Percentiles rank a stretch among this genome's conserved stretches.
These are phyloP conservation scores for Drosophila prostipennis DNA, from an alignment of 2,888 invertebrate species.

Conservation along the genomic window DNA sequence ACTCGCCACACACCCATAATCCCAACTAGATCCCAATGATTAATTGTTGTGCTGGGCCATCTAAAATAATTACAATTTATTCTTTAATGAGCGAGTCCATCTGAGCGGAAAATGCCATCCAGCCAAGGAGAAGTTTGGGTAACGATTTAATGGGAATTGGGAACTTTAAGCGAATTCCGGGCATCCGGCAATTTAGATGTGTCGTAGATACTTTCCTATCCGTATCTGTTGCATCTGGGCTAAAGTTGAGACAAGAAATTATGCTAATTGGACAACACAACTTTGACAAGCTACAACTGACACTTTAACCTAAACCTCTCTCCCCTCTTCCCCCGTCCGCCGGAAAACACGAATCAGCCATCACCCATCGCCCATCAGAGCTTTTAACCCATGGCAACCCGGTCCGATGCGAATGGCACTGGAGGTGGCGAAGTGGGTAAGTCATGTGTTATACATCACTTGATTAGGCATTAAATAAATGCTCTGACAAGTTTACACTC, in stretches of 20 bases:
- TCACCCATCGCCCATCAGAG: neutral
- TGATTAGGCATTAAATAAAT: conserved; percentile 66
- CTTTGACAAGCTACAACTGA: conserved; percentile 43
- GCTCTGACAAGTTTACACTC: conserved; percentile 34
- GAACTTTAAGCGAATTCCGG: conserved; percentile 13
- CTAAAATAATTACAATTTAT: conserved; percentile 63
- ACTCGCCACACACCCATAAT: conserved; percentile 10
- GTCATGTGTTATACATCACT: conserved; percentile 53
- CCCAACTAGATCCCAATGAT: conserved; percentile 28
- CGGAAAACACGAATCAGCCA: neutral
- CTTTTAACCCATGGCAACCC: conserved; percentile 1
- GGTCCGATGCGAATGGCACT: neutral
- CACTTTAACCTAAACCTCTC: conserved; percentile 17
- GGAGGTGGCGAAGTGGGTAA: conserved; percentile 23
- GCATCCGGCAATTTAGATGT: conserved; percentile 33
- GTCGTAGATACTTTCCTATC: conserved; percentile 19
- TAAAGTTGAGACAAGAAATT: conserved; percentile 44
- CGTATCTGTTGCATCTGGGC: conserved; percentile 37
- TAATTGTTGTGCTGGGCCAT: conserved; percentile 19
- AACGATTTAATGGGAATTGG: conserved; percentile 13
- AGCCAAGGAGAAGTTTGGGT: conserved; percentile 11
- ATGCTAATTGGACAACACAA: conserved; percentile 62
- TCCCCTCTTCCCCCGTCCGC: neutral
- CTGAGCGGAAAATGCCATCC: conserved; percentile 26
- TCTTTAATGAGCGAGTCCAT: conserved; percentile 58